These are phyloP conservation scores for Pemphredon lugubris DNA, from an alignment of 2,888 invertebrate species.

Conservation along the genomic window DNA sequence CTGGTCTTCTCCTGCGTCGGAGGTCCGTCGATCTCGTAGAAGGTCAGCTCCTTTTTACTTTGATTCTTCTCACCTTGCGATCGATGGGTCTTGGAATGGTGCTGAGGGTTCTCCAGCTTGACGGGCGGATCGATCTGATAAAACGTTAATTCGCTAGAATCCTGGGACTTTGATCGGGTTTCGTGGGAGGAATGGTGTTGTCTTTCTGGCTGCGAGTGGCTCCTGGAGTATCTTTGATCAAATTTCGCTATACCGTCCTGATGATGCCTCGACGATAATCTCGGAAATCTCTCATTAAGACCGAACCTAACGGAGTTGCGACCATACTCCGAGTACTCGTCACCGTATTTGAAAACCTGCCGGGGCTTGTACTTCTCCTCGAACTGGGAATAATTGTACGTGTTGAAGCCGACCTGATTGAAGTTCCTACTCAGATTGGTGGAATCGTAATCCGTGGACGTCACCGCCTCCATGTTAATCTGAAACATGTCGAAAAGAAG, in stretches of 20 bases:
- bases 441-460: conserved; percentile 81
- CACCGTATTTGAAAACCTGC: conserved; percentile 71
- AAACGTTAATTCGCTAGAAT: conserved; percentile 72
- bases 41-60: conserved; percentile 71
- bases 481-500: conserved; percentile 68
- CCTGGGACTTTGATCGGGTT: conserved; percentile 75
- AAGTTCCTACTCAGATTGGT: conserved; percentile 75
- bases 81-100: conserved; percentile 70
- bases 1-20: conserved; percentile 61
- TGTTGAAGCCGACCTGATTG: conserved; percentile 75
- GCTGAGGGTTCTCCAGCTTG: conserved; percentile 62
- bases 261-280: conserved; percentile 48
- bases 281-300: conserved; percentile 58
- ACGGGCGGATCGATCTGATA: conserved; percentile 75
- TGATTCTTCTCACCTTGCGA: conserved; percentile 60
- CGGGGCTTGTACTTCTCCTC: conserved; percentile 75
- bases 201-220: conserved; percentile 76
- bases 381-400: conserved; percentile 76
- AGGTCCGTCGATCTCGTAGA: conserved; percentile 77
- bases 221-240: conserved; percentile 71
- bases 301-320: conserved; percentile 66
- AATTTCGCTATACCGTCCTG: conserved; percentile 62
- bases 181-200: conserved; percentile 73
- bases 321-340: conserved; percentile 72
- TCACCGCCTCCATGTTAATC: conserved; percentile 83